phyloP scores from a whole-genome alignment of 2,797 vertebrate genomes.

The Peromyscus melanophrys region DNA sequence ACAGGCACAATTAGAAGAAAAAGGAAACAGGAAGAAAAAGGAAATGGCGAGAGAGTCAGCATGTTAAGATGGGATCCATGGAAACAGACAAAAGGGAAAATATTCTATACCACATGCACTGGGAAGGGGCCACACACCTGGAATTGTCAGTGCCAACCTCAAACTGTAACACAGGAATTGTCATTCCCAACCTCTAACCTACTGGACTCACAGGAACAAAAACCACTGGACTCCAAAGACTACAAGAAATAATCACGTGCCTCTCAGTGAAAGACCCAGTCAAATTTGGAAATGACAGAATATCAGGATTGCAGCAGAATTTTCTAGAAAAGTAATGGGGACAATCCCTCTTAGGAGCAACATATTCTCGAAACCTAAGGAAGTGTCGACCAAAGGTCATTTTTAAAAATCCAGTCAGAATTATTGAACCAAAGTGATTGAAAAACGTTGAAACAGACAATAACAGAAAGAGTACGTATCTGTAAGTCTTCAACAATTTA shows the following conservation, averaged over 20 bases:
- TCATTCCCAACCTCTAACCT: not conserved
- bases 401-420: not conserved
- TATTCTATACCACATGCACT: not conserved
- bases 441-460: not conserved
- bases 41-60: not conserved
- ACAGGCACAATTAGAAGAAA: not conserved
- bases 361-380: constrained; percentile 8
- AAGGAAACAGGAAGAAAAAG: not conserved
- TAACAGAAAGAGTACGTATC: not conserved
- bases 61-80: not conserved
- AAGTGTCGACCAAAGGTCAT: not conserved
- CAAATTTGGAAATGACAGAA: not conserved
- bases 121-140: not conserved
- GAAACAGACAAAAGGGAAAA: not conserved
- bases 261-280: not conserved
- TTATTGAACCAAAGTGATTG: not conserved
- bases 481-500: not conserved
- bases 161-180: not conserved
- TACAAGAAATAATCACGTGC: not conserved
- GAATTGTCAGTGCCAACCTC: not conserved
- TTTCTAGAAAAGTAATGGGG: not conserved
- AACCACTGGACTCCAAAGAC: not conserved
- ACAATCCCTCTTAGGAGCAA: not conserved
- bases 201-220: not conserved
- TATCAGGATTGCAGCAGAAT: not conserved